Conservation (phyloP, 2,113 vertebrate species). For the Tenebrosternarchus preto region DNA sequence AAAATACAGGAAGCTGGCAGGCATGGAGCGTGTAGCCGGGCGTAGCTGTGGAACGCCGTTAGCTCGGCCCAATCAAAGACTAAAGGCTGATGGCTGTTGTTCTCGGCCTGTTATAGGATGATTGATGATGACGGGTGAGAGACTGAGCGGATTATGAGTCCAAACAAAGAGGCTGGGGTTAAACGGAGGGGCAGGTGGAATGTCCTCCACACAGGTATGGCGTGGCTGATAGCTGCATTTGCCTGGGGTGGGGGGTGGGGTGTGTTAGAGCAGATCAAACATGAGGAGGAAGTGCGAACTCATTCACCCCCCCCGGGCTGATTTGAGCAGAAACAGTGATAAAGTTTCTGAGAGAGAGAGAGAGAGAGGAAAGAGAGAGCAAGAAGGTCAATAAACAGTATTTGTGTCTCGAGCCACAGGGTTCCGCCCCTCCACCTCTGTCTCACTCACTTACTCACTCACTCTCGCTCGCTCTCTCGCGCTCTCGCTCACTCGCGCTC, state of each 20-base stretch:
- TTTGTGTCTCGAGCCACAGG: background rate
- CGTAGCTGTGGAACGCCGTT: background rate
- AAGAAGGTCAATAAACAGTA: constrained; percentile 18
- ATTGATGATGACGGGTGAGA: constrained; percentile 15
- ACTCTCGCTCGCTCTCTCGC: background rate
- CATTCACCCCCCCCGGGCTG: constrained; percentile 7
- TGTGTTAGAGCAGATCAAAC: constrained; percentile 16
- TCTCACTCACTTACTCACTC: background rate
- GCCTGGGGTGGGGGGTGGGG: background rate
- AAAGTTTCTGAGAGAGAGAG: background rate
- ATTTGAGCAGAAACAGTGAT: constrained; percentile 14
- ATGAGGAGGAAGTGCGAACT: constrained; percentile 35
- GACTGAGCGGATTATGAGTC: background rate
- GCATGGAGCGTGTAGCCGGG: background rate
- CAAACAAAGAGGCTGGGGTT: constrained; percentile 23
- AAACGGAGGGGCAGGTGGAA: background rate
- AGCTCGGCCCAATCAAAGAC: background rate
- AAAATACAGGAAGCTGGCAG: constrained; percentile 7
- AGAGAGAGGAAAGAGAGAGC: background rate
- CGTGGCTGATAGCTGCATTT: background rate
- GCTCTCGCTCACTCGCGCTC: background rate
- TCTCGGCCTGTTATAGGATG: background rate
- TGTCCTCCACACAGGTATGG: background rate
- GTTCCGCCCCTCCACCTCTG: background rate
- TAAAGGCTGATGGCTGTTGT: constrained; percentile 6